A percentile compares a stretch with the other conserved stretches of the same genome.
phyloP scores from a whole-genome alignment of 2,797 vertebrate genomes.

The Anabacerthia variegaticeps region DNA sequence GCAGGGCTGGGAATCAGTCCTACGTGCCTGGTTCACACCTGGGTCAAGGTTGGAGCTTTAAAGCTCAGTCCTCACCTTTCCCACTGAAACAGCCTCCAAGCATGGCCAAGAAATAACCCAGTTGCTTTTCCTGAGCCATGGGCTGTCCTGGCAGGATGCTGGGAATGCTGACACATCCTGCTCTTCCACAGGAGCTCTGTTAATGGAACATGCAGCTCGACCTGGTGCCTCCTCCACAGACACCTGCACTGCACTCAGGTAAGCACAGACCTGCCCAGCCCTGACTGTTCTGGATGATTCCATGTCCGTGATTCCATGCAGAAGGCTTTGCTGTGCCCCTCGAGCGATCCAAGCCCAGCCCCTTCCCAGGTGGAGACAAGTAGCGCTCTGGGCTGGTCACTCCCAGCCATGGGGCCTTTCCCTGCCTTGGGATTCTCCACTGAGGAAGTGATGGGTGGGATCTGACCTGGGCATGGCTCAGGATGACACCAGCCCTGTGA shows the following conservation, averaged over 20 bases:
- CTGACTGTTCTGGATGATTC: rapidly evolving
- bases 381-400: rapidly evolving
- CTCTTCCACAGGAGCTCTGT: constrained; percentile 75
- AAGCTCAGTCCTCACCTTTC: background rate
- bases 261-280: background rate
- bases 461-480: rapidly evolving
- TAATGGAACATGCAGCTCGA: constrained; percentile 81
- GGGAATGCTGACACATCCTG: rapidly evolving
- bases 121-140: rapidly evolving
- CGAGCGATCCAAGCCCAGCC: rapidly evolving
- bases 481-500: background rate
- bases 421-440: rapidly evolving
- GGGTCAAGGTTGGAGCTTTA: background rate
- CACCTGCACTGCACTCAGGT: constrained; percentile 76
- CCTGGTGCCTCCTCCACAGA: constrained; percentile 71
- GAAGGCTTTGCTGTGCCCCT: background rate
- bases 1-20: background rate
- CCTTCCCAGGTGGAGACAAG: background rate
- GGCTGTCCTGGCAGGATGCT: background rate
- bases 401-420: background rate
- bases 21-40: rapidly evolving
- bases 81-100: background rate
- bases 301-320: background rate
- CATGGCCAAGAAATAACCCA: rapidly evolving
- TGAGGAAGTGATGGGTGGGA: rapidly evolving